Percentiles rank a stretch among this genome's conserved stretches.
These are phyloP conservation scores for Rhyacophila evoluta DNA, from an alignment of 2,888 invertebrate species.

Conservation along the genomic window DNA sequence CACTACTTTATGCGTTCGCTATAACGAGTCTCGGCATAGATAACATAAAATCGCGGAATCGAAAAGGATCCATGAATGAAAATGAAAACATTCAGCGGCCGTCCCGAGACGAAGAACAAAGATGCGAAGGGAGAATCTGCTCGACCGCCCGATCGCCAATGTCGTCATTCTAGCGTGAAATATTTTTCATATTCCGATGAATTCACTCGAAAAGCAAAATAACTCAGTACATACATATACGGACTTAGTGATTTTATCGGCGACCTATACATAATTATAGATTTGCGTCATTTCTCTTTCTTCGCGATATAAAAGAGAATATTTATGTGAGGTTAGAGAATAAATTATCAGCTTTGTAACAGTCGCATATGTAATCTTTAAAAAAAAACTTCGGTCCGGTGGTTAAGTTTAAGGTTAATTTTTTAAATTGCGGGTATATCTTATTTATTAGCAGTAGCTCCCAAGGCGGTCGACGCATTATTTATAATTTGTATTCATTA, in stretches of 20 bases:
- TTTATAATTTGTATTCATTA: constrained; percentile 9
- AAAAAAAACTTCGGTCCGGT: neutral
- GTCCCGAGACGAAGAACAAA: no score
- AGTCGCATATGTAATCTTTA: neutral
- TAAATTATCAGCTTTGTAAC: constrained; percentile 4
- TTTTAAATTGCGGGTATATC: neutral
- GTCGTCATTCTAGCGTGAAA: no score
- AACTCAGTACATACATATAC: no score
- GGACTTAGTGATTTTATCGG: neutral
- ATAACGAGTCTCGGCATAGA: no score
- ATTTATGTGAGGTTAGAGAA: constrained; percentile 7
- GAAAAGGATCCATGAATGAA: no score
- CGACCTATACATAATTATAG: neutral
- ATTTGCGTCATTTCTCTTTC: constrained; percentile 1
- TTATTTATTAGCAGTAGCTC: constrained; percentile 1
- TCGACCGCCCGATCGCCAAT: no score
- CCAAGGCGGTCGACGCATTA: neutral
- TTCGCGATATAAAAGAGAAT: neutral
- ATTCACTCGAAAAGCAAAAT: no score
- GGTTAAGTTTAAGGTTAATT: constrained; percentile 3
- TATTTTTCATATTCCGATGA: no score
- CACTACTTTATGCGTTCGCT: no score
- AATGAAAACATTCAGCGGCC: no score
- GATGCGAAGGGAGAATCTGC: no score
- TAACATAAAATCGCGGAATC: no score